Conservation (phyloP, 2,113 vertebrate species). For the western clawed frog (Xenopus tropicalis) region UCB_Xtro_10.0 CM004443.2:213014501-213015000, state of each 20-base stretch:
- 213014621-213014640: conserved; percentile 61
- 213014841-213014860: conserved; percentile 47
- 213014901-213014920: neutral
- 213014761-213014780: conserved; percentile 65
- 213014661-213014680: conserved; percentile 81
- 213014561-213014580: neutral
- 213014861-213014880: conserved; percentile 17
- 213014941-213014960: neutral
- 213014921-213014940: neutral
- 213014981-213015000: too few relatives aligned
- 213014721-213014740: conserved; percentile 71
- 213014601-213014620: neutral
- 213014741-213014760: conserved; percentile 74
- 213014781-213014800: conserved; percentile 52
- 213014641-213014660: conserved; percentile 77
- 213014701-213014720: conserved; percentile 53
- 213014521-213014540: neutral
- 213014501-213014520: neutral
- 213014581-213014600: neutral
- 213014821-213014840: conserved; percentile 46
- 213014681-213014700: conserved; percentile 64
- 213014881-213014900: neutral
- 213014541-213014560: neutral
- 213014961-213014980: neutral
- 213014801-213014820: conserved; percentile 56